A percentile compares a stretch with the other conserved stretches of the same genome.
Evolutionary conservation across 2,888 invertebrate genomes (phyloP).

Genomic region (Acanthococcus lagerstroemiae): DNA sequence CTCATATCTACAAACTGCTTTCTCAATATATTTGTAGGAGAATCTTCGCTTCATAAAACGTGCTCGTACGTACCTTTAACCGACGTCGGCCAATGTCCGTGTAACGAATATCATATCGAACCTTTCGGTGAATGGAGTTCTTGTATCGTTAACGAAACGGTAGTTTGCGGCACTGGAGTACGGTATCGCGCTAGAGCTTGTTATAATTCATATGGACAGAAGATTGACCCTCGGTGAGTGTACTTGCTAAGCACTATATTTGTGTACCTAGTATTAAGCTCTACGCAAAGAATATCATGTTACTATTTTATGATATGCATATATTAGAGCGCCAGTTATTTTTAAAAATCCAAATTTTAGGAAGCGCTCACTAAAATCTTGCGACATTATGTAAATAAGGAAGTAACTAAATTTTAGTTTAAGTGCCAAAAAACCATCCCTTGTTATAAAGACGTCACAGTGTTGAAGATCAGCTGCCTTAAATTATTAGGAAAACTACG

Average conservation of each 20-base stretch:
- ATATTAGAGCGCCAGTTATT: too few species aligned
- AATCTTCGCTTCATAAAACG: constrained; percentile 35
- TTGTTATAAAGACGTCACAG: too few species aligned
- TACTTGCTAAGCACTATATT: constrained; percentile 1
- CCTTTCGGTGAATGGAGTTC: constrained; percentile 40
- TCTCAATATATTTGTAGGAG: constrained; percentile 7
- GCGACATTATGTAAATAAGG: too few species aligned
- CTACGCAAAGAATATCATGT: background rate
- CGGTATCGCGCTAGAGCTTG: constrained; percentile 40
- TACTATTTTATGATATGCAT: too few species aligned
- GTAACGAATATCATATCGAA: constrained; percentile 38
- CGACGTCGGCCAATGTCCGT: constrained; percentile 40
- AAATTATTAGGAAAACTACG: too few species aligned
- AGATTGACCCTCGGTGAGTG: constrained; percentile 40
- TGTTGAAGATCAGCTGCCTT: too few species aligned
- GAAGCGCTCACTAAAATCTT: too few species aligned
- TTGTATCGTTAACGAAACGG: constrained; percentile 39
- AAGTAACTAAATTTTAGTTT: too few species aligned
- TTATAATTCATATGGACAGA: constrained; percentile 39
- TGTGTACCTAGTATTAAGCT: background rate
- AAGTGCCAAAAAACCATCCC: too few species aligned
- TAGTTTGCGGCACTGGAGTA: constrained; percentile 40
- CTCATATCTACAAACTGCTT: background rate
- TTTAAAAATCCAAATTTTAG: too few species aligned
- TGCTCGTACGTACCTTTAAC: constrained; percentile 40